phyloP scores from a whole-genome alignment of 2,113 vertebrate genomes.

The Lipophrys pholis region DNA sequence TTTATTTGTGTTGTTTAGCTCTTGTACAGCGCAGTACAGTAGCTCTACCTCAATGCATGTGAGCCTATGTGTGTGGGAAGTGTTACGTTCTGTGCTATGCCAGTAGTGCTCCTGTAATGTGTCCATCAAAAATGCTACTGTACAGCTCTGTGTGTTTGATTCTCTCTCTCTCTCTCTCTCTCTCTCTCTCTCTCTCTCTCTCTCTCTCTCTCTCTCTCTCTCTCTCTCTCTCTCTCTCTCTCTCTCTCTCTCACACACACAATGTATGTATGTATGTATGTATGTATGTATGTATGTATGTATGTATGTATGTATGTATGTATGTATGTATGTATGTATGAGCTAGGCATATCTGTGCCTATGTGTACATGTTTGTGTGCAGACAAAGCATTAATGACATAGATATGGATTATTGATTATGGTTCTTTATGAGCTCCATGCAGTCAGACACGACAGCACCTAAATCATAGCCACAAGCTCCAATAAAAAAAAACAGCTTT shows the following conservation, averaged over 20 bases:
- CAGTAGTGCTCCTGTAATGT: too few relatives aligned
- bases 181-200: too few relatives aligned
- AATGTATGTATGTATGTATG: neutral
- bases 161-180: too few relatives aligned
- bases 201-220: too few relatives aligned
- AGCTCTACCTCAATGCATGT: neutral
- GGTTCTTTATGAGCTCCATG: conserved; percentile 69
- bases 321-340: neutral
- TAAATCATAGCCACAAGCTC: conserved; percentile 59
- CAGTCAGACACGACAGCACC: conserved; percentile 36
- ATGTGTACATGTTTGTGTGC: conserved; percentile 9
- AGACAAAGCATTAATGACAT: conserved; percentile 48
- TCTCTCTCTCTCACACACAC: too few relatives aligned
- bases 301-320: neutral
- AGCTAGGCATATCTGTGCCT: neutral
- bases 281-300: neutral
- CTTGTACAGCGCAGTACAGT: neutral
- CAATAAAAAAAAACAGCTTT: conserved; percentile 40
- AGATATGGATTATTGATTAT: conserved; percentile 79
- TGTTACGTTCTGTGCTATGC: neutral
- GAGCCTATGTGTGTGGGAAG: neutral
- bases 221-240: too few relatives aligned
- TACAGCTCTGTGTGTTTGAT: too few relatives aligned
- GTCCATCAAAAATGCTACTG: too few relatives aligned
- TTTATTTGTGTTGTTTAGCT: neutral